Evolutionary conservation across 2,888 invertebrate species (phyloP), one percentile per base, ranked within the genome.

Genomic region (Globia sparganii): DNA sequence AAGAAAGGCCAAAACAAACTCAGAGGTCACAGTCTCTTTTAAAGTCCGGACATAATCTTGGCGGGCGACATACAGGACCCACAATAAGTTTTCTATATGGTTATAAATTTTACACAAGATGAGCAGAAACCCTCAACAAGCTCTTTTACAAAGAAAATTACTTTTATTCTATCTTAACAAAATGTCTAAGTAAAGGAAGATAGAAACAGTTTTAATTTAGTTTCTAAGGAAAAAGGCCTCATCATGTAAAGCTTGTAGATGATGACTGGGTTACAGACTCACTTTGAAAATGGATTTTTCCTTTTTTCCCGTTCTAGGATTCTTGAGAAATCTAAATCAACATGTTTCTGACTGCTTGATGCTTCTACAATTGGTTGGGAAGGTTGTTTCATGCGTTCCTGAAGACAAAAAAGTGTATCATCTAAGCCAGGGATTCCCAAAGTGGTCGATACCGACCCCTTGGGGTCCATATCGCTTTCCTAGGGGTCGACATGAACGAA

Each of bases 281-380:
- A 97, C 97, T 97, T 97, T 37, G 97, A 95, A 95, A 98, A 98
- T 15, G 98, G 98, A 93, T 98, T 98, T 91, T 97, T 98, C 72
- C 98, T 97, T 91, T 98, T 98, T 70, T 97, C 97, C 37, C 97
- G 94, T 81, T 96, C 93, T 8, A 94, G 85, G 34, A 97, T 90
- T 86, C 95, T 94, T 59, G 97, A 96, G 87, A 97, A 96, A 90
- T 97, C 95, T 87, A 97, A 92, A 71, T 95, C 91, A 81, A 91
- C 88, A 78, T 91, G 82, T 49, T 93, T 91, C 71, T 91, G 91
- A 62, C 78, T 91, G 75, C 87, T 84, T 62, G 90, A 81, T 84
- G 92, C 93, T 86, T 93, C 93, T 88, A 85, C 89, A 37, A 94
- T 89, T 72, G 90, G 89, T 72, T 79, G 84, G 0, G 92, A 89